These are phyloP conservation scores for Dolichoris vasculosae DNA, from an alignment of 1,140 invertebrate species.

Conservation along the genomic window DNA sequence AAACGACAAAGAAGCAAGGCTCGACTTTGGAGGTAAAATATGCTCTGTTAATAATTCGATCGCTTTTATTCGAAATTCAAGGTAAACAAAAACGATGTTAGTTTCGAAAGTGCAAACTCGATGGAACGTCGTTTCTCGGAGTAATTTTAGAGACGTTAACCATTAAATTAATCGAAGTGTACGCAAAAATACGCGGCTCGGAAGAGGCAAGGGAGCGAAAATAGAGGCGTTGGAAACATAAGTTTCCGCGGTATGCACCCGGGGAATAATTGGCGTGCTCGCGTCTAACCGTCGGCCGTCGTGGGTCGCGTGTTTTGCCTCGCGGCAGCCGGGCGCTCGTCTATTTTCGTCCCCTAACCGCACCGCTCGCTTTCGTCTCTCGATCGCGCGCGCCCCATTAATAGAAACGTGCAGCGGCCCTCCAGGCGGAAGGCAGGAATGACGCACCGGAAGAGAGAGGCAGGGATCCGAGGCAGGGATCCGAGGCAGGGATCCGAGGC, in stretches of 20 bases:
- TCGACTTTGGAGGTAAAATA: not conserved
- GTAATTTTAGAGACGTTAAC: not conserved
- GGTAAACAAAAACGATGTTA: no score
- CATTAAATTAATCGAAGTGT: not conserved
- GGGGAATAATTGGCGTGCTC: conserved; percentile 39
- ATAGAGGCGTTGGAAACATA: not conserved
- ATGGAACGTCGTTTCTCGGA: not conserved
- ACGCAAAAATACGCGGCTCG: not conserved
- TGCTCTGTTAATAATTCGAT: no score
- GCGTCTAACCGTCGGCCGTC: not conserved
- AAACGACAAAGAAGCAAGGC: not conserved
- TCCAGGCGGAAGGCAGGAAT: not conserved
- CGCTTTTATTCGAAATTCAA: not conserved
- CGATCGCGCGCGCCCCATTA: conserved; percentile 21
- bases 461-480: not conserved
- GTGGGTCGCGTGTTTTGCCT: not conserved
- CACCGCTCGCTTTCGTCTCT: not conserved
- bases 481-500: conserved; percentile 17
- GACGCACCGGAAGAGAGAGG: conserved; percentile 15
- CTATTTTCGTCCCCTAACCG: conserved; percentile 25
- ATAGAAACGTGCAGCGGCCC: not conserved
- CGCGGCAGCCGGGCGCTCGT: not conserved
- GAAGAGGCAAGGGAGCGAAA: not conserved
- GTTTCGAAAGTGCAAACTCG: no score
- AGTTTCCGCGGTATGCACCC: conserved; percentile 18